Evolutionary conservation across 2,113 vertebrate genomes (phyloP).

Genomic region (Origma solitaria): DNA sequence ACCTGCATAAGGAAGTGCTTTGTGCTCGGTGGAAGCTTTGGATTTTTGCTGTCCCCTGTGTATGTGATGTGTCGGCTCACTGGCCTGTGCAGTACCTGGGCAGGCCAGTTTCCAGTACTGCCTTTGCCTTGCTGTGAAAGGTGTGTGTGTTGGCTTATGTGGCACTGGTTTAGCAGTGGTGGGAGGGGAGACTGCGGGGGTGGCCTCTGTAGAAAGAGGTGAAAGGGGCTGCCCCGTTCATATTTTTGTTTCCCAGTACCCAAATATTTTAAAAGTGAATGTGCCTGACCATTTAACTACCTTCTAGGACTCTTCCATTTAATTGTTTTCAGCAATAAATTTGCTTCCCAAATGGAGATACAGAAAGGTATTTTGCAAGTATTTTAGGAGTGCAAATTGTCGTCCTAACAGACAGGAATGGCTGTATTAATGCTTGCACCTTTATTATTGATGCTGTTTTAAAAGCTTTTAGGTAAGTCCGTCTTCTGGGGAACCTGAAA

Average conservation of each 20-base stretch:
- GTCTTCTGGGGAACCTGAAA: not conserved
- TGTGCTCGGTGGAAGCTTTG: not conserved
- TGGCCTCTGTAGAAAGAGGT: not conserved
- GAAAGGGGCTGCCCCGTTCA: not conserved
- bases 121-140: not conserved
- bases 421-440: not conserved
- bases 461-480: not conserved
- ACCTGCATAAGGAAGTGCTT: not conserved
- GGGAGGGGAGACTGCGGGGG: accelerated
- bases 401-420: not conserved
- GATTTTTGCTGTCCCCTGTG: not conserved
- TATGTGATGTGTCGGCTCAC: not conserved
- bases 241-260: not conserved
- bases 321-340: not conserved
- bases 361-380: not conserved
- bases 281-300: not conserved
- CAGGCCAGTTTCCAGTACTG: not conserved
- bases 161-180: not conserved
- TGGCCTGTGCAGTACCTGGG: not conserved
- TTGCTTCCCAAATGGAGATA: not conserved
- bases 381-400: not conserved
- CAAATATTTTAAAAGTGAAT: not conserved
- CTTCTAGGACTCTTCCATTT: not conserved
- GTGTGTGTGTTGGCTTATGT: not conserved
- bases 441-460: not conserved